Percentiles rank a stretch among this genome's conserved stretches.
These are phyloP conservation scores for Sparus aurata DNA, from an alignment of 2,797 vertebrate species.

Conservation along the genomic window DNA sequence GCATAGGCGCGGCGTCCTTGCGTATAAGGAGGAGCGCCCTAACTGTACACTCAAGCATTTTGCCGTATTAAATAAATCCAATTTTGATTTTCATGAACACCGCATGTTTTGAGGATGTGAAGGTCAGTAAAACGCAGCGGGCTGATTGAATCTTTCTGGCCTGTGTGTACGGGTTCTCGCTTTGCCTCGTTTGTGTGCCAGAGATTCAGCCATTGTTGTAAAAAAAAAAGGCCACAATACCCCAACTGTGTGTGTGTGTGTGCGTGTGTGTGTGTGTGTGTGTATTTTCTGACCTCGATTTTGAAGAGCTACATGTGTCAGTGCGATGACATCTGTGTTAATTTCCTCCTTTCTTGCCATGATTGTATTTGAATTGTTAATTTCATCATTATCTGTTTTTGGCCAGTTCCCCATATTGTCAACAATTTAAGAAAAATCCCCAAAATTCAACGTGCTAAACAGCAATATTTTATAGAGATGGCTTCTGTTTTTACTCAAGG, in stretches of 20 bases:
- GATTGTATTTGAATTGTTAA: conserved; percentile 61
- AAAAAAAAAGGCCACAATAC: background rate
- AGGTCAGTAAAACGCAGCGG: conserved; percentile 53
- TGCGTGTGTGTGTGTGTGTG: background rate
- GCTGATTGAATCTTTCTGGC: conserved; percentile 42
- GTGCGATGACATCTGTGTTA: background rate
- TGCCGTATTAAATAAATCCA: conserved; percentile 66
- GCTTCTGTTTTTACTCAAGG: background rate
- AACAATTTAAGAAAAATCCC: conserved; percentile 28
- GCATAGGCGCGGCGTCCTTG: conserved; percentile 47
- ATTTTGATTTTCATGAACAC: conserved; percentile 46
- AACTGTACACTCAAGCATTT: conserved; percentile 53
- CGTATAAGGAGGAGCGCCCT: conserved; percentile 12
- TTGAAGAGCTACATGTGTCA: conserved; percentile 6
- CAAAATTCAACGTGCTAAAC: background rate
- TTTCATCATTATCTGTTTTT: conserved; percentile 60
- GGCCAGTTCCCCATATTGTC: conserved; percentile 50
- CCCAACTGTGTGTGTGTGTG: too few relatives aligned
- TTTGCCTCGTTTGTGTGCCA: conserved; percentile 5
- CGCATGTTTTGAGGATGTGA: conserved; percentile 49
- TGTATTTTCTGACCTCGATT: conserved; percentile 14
- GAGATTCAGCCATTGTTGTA: background rate
- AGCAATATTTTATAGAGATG: background rate
- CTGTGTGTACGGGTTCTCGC: conserved; percentile 12
- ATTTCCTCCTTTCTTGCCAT: background rate